Evolutionary conservation across 2,888 invertebrate species (phyloP).

Genomic region (Dione vanillae): DNA sequence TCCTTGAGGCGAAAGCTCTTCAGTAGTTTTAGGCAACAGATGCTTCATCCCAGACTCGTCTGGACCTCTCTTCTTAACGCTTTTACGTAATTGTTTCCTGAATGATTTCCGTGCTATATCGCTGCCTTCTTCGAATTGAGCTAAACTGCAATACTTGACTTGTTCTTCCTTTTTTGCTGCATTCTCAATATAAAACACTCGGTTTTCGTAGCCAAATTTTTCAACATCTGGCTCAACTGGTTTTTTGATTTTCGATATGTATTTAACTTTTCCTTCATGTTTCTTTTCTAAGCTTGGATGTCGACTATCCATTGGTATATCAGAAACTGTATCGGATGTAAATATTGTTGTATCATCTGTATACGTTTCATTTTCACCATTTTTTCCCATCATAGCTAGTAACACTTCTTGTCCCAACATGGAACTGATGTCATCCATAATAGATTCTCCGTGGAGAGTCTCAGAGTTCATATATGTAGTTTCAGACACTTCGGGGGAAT

Average conservation of each 20-base stretch:
- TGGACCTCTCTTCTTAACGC: constrained; percentile 70
- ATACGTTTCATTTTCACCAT: constrained; percentile 86
- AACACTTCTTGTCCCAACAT: constrained; percentile 88
- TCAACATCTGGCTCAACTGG: constrained; percentile 76
- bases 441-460: constrained; percentile 89
- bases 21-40: constrained; percentile 67
- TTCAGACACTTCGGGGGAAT: constrained; percentile 92
- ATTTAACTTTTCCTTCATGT: constrained; percentile 84
- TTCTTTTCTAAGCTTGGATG: constrained; percentile 83
- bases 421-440: constrained; percentile 91
- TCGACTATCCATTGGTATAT: constrained; percentile 80
- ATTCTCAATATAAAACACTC: constrained; percentile 86
- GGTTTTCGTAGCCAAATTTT: constrained; percentile 89
- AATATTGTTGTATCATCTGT: constrained; percentile 89
- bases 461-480: constrained; percentile 88
- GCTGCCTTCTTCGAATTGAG: constrained; percentile 92
- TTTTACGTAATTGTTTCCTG: constrained; percentile 80
- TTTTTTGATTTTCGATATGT: constrained; percentile 77
- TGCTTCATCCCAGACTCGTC: constrained; percentile 67
- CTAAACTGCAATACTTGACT: constrained; percentile 90
- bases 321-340: constrained; percentile 82
- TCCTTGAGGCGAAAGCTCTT: constrained; percentile 57
- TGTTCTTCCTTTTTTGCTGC: constrained; percentile 82
- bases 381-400: constrained; percentile 86
- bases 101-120: constrained; percentile 92